These are phyloP conservation scores for Drosophila lacteicornis DNA, from an alignment of 1,140 invertebrate genomes.

Conservation along the genomic window DNA sequence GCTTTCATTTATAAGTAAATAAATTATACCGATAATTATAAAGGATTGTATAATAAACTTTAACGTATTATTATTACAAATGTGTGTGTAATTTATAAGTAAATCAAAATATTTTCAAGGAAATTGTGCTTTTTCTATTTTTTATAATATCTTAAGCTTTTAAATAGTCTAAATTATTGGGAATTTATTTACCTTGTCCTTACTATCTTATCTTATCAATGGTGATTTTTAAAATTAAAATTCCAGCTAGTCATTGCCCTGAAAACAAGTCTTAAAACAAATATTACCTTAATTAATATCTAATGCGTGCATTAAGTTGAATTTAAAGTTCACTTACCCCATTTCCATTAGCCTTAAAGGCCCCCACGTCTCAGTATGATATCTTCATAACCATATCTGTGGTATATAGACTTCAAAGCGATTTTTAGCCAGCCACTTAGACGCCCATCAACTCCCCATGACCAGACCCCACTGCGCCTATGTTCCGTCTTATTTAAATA, in stretches of 20 bases:
- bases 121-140: too few species aligned
- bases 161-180: too few species aligned
- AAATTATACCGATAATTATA: background rate
- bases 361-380: conserved; percentile 41
- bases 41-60: background rate
- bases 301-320: background rate
- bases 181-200: background rate
- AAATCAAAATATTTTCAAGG: too few species aligned
- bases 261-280: background rate
- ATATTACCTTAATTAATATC: background rate
- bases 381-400: conserved; percentile 12
- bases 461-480: background rate
- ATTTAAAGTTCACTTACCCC: conserved; percentile 47
- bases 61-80: background rate
- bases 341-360: conserved; percentile 43
- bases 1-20: background rate
- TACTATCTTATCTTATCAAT: background rate
- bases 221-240: background rate
- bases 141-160: background rate
- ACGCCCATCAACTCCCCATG: conserved; percentile 42
- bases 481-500: conserved; percentile 31
- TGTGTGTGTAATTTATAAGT: too few species aligned
- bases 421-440: conserved; percentile 48
- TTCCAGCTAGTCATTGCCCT: background rate
- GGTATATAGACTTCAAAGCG: conserved; percentile 42